Base-by-base conservation (phyloP, 2,113 vertebrate species). In the Erythrocercus mccallii region DNA sequence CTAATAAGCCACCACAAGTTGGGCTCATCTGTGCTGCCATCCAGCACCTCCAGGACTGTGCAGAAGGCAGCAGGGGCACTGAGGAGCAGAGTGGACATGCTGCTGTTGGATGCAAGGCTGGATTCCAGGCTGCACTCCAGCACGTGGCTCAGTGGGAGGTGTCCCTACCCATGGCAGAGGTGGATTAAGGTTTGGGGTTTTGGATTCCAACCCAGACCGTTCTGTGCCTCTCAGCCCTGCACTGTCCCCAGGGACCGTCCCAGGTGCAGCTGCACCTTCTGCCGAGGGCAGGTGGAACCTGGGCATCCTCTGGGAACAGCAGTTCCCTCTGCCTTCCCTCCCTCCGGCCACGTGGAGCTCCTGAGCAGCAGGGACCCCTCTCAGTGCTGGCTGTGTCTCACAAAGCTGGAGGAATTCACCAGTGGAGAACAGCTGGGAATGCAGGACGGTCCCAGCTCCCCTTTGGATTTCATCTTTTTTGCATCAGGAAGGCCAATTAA, bases 301-400 rank as follows among this genome's bases (percentile, higher is more conserved):
- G 42, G 18, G 56, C 21, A 42, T 0, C 12, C 40, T 37, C 33
- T 17, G 56, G 20, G 18, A 28, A 13, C 1, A 7, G 0, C 19
- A 81, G 40, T 1, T 48, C n/a, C 42, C 35, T 82, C n/a, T 38
- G 44, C 60, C 6, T 5, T 21, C 13, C 54, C 45, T 21, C 13
- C 54, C 45, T 33, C 11, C n/a, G 71, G 70, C 70, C 60, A 37
- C 2, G 3, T 1, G 30, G 47, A 82, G 61, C 7, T 88, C 25
- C 84, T 37, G 47, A 42, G 68, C 2, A 10, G 31, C 14, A 51
- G 31, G 45, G 27, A 40, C 42, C 24, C 44, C 61, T 71, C 50
- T 17, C 42, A 8, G 15, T 6, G 16, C 4, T 61, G 56, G 9
- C n/a, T 60, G 56, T 19, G 30, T 10, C 65, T 31, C 4, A 7